Percentiles rank a stretch among this genome's conserved stretches.
These are phyloP conservation scores for Drosophila affinis DNA, from an alignment of 2,888 invertebrate species.

Conservation along the genomic window DNA sequence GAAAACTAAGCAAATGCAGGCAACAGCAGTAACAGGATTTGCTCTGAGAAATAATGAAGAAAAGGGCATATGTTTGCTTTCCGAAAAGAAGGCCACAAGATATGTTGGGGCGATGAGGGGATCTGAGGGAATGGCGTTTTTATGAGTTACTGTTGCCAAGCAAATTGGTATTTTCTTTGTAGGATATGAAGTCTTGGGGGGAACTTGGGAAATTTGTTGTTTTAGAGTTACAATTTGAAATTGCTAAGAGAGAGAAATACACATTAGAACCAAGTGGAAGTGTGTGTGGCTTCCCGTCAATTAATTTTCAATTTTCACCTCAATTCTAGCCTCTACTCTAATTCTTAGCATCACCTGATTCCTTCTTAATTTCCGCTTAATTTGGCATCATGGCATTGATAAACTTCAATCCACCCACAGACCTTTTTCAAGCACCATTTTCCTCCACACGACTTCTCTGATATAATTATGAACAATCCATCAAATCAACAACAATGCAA, in stretches of 20 bases:
- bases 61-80: not conserved
- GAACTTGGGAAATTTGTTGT: not conserved
- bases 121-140: not conserved
- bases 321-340: too few species aligned
- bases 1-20: slow-evolving; percentile 28
- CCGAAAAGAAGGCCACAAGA: slow-evolving; percentile 4
- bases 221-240: not conserved
- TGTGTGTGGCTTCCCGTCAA: too few species aligned
- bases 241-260: not conserved
- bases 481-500: slow-evolving; percentile 22
- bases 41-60: slow-evolving; percentile 9
- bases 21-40: not conserved
- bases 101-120: not conserved
- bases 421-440: too few species aligned
- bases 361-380: not conserved
- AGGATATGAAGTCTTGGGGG: not conserved
- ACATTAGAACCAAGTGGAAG: too few species aligned
- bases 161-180: not conserved
- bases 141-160: not conserved
- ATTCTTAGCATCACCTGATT: not conserved
- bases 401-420: not conserved
- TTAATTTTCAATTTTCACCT: not conserved
- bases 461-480: slow-evolving; percentile 22
- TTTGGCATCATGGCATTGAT: not conserved
- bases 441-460: too few species aligned